Conservation (phyloP, 1,140 invertebrate species). For the Brachystomella parvula region DNA sequence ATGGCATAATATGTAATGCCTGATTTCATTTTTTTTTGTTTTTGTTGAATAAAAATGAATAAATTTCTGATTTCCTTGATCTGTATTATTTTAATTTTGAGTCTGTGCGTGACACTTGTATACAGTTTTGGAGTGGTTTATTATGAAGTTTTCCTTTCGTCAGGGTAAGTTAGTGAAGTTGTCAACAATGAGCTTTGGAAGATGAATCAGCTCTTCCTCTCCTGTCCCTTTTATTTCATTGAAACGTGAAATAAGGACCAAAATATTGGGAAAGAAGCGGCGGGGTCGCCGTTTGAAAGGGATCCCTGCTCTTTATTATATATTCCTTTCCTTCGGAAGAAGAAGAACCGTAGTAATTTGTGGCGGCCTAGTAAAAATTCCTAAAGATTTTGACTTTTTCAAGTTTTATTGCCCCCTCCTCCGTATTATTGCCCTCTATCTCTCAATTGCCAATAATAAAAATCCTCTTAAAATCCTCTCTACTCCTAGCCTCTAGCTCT, state of each 20-base stretch:
- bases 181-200: not conserved
- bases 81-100: not conserved
- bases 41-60: not conserved
- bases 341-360: conserved; percentile 7
- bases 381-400: conserved; percentile 10
- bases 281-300: no score
- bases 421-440: not conserved
- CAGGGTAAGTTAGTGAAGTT: not conserved
- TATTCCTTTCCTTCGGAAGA: not conserved
- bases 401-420: conserved; percentile 1
- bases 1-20: no score
- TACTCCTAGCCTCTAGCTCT: not conserved
- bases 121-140: not conserved
- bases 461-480: not conserved
- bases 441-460: conserved; percentile 11
- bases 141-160: not conserved
- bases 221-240: not conserved
- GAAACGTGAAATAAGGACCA: not conserved
- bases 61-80: not conserved
- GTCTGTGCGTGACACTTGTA: not conserved
- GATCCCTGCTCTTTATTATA: no score
- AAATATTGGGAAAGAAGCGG: conserved; percentile 2
- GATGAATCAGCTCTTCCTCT: not conserved
- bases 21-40: not conserved
- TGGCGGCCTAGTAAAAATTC: conserved; percentile 10